Base-by-base conservation (phyloP, 2,797 vertebrate genomes). In the Sphenodon punctatus region DNA sequence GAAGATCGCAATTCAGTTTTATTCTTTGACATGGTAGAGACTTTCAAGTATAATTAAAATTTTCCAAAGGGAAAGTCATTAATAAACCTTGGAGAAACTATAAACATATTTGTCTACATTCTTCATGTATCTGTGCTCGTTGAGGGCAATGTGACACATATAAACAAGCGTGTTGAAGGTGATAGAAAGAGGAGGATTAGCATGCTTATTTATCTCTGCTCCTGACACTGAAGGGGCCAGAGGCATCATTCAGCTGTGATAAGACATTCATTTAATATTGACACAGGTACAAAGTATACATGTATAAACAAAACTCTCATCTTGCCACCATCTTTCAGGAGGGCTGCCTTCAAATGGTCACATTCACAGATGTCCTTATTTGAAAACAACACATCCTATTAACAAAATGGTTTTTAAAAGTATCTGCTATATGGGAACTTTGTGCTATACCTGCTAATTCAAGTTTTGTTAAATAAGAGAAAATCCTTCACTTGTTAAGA, bases 141-240 rank as follows among this genome's bases (percentile, higher is more conserved):
- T 85, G 58, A 86, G 60, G 42, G 39, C 61, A 77, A 30, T 56
- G 48, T 4, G 43, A 70, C 48, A 70, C 77, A 61, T 75, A 75
- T 46, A 82, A 76, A 79, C 77, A 91, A 90, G 82, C 87, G 75
- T 89, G 49, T 70, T 89, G 84, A 91, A 91, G 85, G 85, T 88
- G 80, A 92, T 11, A 81, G 78, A 42, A 82, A 77, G 73, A 82
- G 64, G 74, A 78, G 63, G 89, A 92, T 93, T 92, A 94, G 73
- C 63, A 67, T 41, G 49, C 25, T 68, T 82, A n/a, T 39, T 91
- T 90, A 91, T 91, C 90, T 86, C 66, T 1, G 1, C 39, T 89
- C 10, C 39, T 71, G 75, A 82, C 64, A 88, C 66, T 73, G 73
- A 87, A 20, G 38, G 42, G 85, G 75, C 77, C 73, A 78, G 71